Conservation (phyloP, 2,797 vertebrate genomes). For the Paratrypauchen microcephalus region DNA sequence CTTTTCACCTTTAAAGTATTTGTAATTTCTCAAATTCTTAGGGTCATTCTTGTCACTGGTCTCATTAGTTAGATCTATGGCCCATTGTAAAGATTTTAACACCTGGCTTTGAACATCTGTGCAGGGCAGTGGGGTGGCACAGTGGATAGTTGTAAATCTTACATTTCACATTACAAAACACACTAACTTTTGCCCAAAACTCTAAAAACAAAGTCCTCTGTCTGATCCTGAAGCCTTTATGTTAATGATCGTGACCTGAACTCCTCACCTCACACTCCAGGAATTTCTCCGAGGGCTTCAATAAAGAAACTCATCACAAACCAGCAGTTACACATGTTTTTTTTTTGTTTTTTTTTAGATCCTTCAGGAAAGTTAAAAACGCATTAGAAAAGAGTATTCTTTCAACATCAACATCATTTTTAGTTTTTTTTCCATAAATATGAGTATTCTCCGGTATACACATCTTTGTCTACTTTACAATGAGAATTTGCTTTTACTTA, state of each 20-base stretch:
- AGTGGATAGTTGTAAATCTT: constrained; percentile 48
- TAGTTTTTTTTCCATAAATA: not conserved
- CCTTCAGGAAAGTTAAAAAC: not conserved
- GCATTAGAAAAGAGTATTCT: too few species aligned
- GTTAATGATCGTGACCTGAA: constrained; percentile 45
- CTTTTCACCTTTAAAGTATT: too few species aligned
- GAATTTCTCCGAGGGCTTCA: constrained; percentile 52
- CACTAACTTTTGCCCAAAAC: not conserved
- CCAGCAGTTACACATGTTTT: constrained; percentile 14
- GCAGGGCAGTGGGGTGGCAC: constrained; percentile 29
- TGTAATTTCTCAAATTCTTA: not conserved
- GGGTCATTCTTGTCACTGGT: constrained; percentile 14
- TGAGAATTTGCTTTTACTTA: too few species aligned
- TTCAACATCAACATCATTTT: too few species aligned
- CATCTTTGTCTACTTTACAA: too few species aligned
- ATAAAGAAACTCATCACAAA: constrained; percentile 33
- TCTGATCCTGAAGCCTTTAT: constrained; percentile 10
- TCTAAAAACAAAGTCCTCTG: not conserved
- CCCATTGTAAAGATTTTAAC: constrained; percentile 27
- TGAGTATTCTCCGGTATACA: too few species aligned
- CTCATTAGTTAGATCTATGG: constrained; percentile 10
- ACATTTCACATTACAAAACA: constrained; percentile 10
- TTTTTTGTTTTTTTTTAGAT: constrained; percentile 9
- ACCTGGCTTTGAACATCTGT: constrained; percentile 47
- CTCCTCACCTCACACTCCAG: constrained; percentile 42